Evolutionary conservation across 2,113 vertebrate species (phyloP).

Genomic region (Paramormyrops kingsleyae): DNA sequence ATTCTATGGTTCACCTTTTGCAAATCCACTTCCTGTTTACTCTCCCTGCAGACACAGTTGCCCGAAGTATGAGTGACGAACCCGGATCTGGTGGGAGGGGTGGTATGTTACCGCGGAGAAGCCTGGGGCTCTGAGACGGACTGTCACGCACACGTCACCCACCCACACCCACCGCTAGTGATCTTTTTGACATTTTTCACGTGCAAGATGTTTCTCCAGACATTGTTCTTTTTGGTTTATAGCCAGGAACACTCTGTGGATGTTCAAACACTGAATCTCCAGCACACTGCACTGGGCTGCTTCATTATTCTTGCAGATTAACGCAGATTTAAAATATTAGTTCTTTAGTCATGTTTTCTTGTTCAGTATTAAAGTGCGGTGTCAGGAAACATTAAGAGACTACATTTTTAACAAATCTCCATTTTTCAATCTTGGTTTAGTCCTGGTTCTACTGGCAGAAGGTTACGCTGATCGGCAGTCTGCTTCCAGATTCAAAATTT

Average conservation of each 20-base stretch:
- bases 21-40: not conserved
- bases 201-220: not conserved
- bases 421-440: not conserved
- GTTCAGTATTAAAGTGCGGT: not conserved
- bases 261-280: not conserved
- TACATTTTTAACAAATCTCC: not conserved
- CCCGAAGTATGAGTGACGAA: not conserved
- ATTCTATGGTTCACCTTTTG: not conserved
- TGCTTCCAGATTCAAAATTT: not conserved
- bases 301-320: not conserved
- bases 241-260: not conserved
- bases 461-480: not conserved
- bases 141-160: not conserved
- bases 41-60: not conserved
- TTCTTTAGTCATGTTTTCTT: not conserved
- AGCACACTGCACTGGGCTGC: not conserved
- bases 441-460: not conserved
- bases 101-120: not conserved
- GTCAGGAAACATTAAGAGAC: not conserved
- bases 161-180: not conserved
- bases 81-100: not conserved
- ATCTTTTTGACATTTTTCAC: constrained; percentile 4
- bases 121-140: not conserved
- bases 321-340: not conserved
- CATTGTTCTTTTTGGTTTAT: not conserved